Base-by-base conservation (phyloP, 23 tunicate species). In the Diplosoma virens region DNA sequence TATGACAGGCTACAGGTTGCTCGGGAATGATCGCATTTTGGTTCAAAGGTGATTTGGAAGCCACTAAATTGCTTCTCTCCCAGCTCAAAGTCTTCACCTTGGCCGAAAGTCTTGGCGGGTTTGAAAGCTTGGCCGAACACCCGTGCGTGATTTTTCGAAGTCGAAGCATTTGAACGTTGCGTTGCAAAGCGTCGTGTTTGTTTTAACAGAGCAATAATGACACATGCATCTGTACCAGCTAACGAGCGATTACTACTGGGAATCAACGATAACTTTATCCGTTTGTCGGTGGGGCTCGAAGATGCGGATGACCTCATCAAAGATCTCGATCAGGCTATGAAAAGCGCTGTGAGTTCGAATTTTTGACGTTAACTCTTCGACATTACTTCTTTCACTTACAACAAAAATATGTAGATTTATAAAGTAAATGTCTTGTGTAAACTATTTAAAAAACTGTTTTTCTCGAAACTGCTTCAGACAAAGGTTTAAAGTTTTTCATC, bases 21-120 rank as follows among this genome's bases (percentile, higher is more conserved):
- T 88, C 99, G 21, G 99, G 99, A 2, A 94, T 94, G 99, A 73
- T 94, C 14, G 83, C 79, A 27, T 94, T 88, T 47, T 94, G 94
- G 94, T 36, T 94, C 76, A 87, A 93, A 48, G 87, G 83, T 3
- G 73, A 85, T 79, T 67, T 94, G 27, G 79, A 88, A 76, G 73
- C 56, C 14, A 59, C 90, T 30, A 83, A 87, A 33, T 75, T 37
- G 22, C 88, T 94, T 71, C 67, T 94, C 25, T 32, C 34, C 25
- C 27, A 58, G 29, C 58, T 94, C 32, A 88, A 88, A 73, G 84
- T 88, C 25, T 94, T 94, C 52, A 88, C 87, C 24, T 84, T 94
- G 22, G 99, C 99, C 28, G 99, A 94, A 60, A 87, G 95, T 68
- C 86, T 94, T 25, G 99, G 99, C 16, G 99, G 99, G 25, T 94